Evolutionary conservation across 2,113 vertebrate genomes (phyloP), one percentile per base, ranked within the genome.

Genomic region (Dryoscopus gambensis): DNA sequence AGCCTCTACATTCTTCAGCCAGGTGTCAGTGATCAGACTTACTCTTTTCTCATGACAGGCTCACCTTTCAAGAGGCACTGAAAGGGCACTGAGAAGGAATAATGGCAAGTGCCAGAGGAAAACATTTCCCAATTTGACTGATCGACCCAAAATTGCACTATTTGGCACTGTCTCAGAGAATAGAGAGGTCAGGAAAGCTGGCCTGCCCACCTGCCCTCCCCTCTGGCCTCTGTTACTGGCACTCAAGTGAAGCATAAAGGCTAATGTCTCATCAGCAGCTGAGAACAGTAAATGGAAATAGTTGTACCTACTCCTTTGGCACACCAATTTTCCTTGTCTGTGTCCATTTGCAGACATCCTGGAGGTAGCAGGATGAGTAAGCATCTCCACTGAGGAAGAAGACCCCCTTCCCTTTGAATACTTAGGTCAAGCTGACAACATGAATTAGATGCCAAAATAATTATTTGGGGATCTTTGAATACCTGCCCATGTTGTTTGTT

Each of bases 101-200:
- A 84, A 78, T 13, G 42, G 5, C 0, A 2, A 94, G 31, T 53
- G 25, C 39, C 5, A 65, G 68, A 74, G 30, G 24, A 85, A 81
- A 60, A 56, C 14, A 60, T 15, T 80, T 77, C 39, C 33, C 27
- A 47, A 0, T 21, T 69, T 87, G 42, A 35, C 39, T 33, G 35
- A 56, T 74, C 1, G 9, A 23, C 59, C 24, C 21, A 9, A 76
- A 85, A 89, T 7, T 37, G 16, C 44, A 33, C 23, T 50, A 3
- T 33, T 89, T 84, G 24, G 39, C 40, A n/a, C 22, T 0, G 0
- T 21, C 35, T 63, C 47, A 60, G 65, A 53, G 31, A 62, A 33
- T 0, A 77, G 55, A 33, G 28, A 57, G 31, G 50, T 49, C 16
- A 56, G 42, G n/a, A 0, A 1, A 85, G n/a, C n/a, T 19, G 22